Conservation (phyloP, 2,113 vertebrate genomes). For the Pelobates fuscus region DNA sequence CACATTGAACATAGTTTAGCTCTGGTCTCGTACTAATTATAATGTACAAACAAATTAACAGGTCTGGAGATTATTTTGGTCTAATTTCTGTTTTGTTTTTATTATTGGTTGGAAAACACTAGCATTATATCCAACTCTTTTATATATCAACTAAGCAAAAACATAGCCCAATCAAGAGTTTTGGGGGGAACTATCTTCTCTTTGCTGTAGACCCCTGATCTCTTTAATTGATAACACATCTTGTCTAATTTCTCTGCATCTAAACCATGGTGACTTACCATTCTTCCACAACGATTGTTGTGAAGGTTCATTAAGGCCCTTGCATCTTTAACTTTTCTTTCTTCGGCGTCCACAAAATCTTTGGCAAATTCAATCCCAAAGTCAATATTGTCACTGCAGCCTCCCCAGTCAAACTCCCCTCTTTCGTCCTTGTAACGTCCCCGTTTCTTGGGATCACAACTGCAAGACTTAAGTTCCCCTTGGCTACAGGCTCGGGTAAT, state of each 20-base stretch:
- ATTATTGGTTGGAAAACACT: conserved; percentile 3
- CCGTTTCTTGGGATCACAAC: conserved; percentile 90
- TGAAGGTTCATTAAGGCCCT: conserved; percentile 96
- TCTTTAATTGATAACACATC: no score
- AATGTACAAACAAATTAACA: no score
- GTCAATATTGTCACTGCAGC: conserved; percentile 97
- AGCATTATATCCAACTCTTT: no score
- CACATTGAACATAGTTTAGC: no score
- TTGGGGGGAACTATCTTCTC: no score
- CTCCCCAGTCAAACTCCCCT: conserved; percentile 96
- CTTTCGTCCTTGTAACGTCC: conserved; percentile 80
- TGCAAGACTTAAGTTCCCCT: conserved; percentile 88
- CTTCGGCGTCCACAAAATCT: conserved; percentile 94
- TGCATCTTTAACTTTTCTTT: conserved; percentile 91
- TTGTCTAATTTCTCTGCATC: no score
- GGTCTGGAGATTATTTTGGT: no score
- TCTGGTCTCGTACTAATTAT: not conserved
- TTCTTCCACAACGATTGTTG: conserved; percentile 95
- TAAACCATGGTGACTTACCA: conserved; percentile 71
- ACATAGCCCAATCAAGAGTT: no score
- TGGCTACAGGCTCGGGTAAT: conserved; percentile 95
- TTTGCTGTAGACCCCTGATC: no score
- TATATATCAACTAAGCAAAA: no score
- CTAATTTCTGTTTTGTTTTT: no score
- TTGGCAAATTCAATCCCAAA: conserved; percentile 95